Conservation (phyloP, 1,140 invertebrate species). For the Drosophila subpulchrella region DNA sequence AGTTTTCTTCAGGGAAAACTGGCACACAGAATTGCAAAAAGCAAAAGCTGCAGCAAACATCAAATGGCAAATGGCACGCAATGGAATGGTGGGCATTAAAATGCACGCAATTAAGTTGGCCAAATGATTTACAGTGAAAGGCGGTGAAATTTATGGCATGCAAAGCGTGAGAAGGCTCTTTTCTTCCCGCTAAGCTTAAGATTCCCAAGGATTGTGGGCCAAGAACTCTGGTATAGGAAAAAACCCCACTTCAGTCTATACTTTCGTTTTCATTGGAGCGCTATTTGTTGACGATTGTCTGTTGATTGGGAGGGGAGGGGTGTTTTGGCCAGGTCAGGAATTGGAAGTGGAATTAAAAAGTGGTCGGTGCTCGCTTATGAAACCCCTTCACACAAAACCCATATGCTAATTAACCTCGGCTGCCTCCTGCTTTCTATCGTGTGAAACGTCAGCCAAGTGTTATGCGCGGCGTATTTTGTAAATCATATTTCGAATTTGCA, state of each 20-base stretch:
- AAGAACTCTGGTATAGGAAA: neutral
- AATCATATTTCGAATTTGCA: slow-evolving; percentile 68
- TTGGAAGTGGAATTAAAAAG: slow-evolving; percentile 1
- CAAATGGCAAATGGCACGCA: slow-evolving; percentile 69
- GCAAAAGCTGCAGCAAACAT: slow-evolving; percentile 28
- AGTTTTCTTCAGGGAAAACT: slow-evolving; percentile 61
- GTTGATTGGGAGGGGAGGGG: slow-evolving; percentile 15
- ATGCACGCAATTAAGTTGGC: slow-evolving; percentile 72
- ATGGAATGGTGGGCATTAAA: slow-evolving; percentile 65
- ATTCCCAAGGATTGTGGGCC: slow-evolving; percentile 9
- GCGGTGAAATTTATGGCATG: slow-evolving; percentile 79
- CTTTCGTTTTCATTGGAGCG: slow-evolving; percentile 59
- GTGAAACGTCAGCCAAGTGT: slow-evolving; percentile 40
- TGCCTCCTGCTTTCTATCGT: slow-evolving; percentile 67
- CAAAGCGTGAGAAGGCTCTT: slow-evolving; percentile 65
- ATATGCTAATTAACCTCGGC: slow-evolving; percentile 53
- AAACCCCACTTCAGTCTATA: neutral
- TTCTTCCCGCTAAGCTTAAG: neutral
- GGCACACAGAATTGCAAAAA: slow-evolving; percentile 66
- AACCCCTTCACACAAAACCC: slow-evolving; percentile 56
- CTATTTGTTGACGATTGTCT: neutral
- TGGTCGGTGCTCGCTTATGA: slow-evolving; percentile 45
- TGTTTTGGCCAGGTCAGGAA: slow-evolving; percentile 24
- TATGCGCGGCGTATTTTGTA: slow-evolving; percentile 60
- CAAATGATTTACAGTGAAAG: slow-evolving; percentile 80